Evolutionary conservation across 1,140 invertebrate species (phyloP).

Genomic region (Lepidurus arcticus): DNA sequence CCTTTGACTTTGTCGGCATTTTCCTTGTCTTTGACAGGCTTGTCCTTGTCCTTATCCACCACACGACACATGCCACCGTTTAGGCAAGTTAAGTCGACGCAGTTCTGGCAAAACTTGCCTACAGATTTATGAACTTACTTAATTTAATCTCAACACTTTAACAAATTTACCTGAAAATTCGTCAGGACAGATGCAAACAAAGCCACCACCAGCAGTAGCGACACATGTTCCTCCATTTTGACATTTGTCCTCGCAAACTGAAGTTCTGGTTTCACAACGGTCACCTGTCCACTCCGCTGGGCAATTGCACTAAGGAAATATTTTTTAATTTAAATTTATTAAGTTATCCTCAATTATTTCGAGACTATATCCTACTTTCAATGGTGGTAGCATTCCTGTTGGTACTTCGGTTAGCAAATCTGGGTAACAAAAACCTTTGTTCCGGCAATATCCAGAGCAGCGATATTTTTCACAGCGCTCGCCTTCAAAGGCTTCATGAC

Average conservation of each 20-base stretch:
- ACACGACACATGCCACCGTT: constrained; percentile 36
- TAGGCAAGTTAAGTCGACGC: constrained; percentile 34
- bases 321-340: neutral
- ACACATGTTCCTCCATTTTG: constrained; percentile 56
- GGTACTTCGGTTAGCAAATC: constrained; percentile 30
- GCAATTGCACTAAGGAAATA: constrained; percentile 52
- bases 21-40: constrained; percentile 32
- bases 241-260: constrained; percentile 51
- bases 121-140: constrained; percentile 32
- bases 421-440: constrained; percentile 55
- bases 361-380: neutral
- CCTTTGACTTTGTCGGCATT: constrained; percentile 28
- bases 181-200: constrained; percentile 47
- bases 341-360: neutral
- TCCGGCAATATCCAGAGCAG: constrained; percentile 58
- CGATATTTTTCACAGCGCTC: constrained; percentile 56
- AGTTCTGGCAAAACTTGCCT: constrained; percentile 37
- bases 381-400: constrained; percentile 2
- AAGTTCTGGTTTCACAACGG: constrained; percentile 56
- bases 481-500: constrained; percentile 55
- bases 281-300: constrained; percentile 58
- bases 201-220: constrained; percentile 37
- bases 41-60: constrained; percentile 27
- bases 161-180: constrained; percentile 45
- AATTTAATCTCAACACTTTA: constrained; percentile 24